Evolutionary conservation across 2,888 invertebrate species (phyloP).

Genomic region (Zootermopsis nevadensis): DNA sequence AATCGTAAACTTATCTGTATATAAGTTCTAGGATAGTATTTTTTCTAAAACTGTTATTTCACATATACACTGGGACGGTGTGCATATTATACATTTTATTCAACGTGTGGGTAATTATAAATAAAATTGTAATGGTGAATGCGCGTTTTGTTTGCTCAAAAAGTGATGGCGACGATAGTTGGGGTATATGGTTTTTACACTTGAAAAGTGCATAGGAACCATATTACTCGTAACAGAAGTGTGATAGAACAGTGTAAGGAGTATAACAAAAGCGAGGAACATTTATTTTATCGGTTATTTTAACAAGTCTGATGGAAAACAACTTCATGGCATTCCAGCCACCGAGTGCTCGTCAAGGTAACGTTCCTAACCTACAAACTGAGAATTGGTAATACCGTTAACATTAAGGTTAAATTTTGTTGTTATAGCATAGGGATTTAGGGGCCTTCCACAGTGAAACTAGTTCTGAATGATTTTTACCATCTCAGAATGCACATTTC

Average conservation of each 20-base stretch:
- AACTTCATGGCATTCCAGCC: conserved; percentile 82
- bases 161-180: no score
- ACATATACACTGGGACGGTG: no score
- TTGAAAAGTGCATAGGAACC: not conserved
- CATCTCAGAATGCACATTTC: no score
- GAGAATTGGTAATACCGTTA: conserved; percentile 21
- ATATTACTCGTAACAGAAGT: not conserved
- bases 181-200: not conserved
- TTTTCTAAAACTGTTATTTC: no score
- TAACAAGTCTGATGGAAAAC: not conserved
- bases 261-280: not conserved
- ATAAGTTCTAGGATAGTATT: no score
- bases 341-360: conserved; percentile 84
- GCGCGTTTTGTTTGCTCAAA: no score
- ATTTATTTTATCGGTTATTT: not conserved
- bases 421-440: not conserved
- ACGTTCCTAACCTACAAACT: conserved; percentile 16
- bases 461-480: not conserved
- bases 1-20: no score
- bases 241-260: not conserved
- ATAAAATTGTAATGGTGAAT: no score
- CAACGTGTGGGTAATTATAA: no score
- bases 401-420: conserved; percentile 40
- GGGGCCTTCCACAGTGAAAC: not conserved
- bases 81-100: no score